Percentiles rank a stretch among this genome's conserved stretches.
Conservation (phyloP, 2,113 vertebrate genomes). For the Brachypteracias leptosomus region DNA sequence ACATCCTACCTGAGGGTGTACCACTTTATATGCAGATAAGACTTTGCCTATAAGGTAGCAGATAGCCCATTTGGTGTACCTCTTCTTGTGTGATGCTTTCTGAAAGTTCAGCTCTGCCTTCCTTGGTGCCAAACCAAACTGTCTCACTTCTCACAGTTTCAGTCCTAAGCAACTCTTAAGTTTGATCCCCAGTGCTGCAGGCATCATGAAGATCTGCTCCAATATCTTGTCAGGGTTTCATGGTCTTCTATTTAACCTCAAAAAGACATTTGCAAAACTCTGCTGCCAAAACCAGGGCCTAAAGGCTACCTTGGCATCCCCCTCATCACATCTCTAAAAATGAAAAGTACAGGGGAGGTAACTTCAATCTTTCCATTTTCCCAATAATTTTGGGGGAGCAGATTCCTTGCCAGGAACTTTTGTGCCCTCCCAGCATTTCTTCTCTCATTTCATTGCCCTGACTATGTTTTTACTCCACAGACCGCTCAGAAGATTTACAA, state of each 20-base stretch:
- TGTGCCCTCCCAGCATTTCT: not conserved
- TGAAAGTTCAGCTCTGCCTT: not conserved
- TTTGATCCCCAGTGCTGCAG: not conserved
- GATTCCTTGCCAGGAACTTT: not conserved
- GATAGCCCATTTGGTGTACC: rapidly evolving
- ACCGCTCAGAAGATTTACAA: not conserved
- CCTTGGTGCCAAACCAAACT: not conserved
- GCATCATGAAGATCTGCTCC: not conserved
- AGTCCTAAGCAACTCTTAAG: not conserved
- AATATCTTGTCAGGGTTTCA: not conserved
- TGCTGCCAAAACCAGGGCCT: not conserved
- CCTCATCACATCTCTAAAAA: not conserved
- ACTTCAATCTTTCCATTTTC: not conserved
- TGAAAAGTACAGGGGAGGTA: not conserved
- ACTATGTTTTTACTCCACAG: not conserved
- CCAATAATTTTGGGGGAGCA: not conserved
- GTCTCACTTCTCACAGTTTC: not conserved
- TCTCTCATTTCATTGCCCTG: not conserved
- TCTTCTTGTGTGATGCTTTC: not conserved
- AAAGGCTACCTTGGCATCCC: not conserved
- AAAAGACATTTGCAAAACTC: not conserved
- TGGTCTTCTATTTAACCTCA: not conserved
- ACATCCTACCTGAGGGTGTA: not conserved
- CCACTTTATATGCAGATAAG: not conserved
- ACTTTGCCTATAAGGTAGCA: not conserved